Percentiles rank a stretch among this genome's conserved stretches.
Evolutionary conservation across 2,888 invertebrate genomes (phyloP).

Genomic region (Pogonocherus hispidulus): DNA sequence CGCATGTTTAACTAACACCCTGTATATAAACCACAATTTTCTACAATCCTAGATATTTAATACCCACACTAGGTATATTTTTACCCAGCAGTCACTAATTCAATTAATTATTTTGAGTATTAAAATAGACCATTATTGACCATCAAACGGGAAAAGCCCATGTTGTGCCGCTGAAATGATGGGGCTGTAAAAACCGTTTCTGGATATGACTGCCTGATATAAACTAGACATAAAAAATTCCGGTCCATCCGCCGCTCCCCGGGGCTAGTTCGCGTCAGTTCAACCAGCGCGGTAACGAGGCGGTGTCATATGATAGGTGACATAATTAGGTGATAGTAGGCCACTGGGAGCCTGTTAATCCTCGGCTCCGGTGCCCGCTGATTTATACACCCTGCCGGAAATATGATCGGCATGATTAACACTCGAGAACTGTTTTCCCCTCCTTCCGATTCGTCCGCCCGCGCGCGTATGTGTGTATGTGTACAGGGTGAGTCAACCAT

Average conservation of each 20-base stretch:
- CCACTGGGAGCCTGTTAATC: conserved; percentile 69
- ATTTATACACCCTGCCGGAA: conserved; percentile 64
- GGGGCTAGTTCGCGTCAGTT: conserved; percentile 7
- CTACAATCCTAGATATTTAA: too few species aligned
- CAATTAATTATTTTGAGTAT: too few species aligned
- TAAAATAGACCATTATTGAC: too few species aligned
- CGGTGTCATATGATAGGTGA: conserved; percentile 67
- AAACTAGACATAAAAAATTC: neutral
- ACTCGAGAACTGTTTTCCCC: conserved; percentile 50
- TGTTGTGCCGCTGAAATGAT: too few species aligned
- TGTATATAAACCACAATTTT: too few species aligned
- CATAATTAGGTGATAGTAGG: conserved; percentile 68
- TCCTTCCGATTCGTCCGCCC: conserved; percentile 24
- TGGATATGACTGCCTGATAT: neutral
- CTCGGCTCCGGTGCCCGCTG: conserved; percentile 65
- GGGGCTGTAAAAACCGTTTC: too few species aligned
- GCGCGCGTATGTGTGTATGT: neutral
- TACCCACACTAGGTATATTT: too few species aligned
- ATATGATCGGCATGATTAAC: conserved; percentile 64
- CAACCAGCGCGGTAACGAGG: conserved; percentile 28
- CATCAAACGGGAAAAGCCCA: too few species aligned
- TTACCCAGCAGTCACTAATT: too few species aligned
- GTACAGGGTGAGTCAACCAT: too few species aligned
- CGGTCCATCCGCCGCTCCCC: neutral
- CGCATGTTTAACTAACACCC: too few species aligned